phyloP scores from a whole-genome alignment of 53 echinoderm and acorn worm genomes.

The Crossaster papposus region DNA sequence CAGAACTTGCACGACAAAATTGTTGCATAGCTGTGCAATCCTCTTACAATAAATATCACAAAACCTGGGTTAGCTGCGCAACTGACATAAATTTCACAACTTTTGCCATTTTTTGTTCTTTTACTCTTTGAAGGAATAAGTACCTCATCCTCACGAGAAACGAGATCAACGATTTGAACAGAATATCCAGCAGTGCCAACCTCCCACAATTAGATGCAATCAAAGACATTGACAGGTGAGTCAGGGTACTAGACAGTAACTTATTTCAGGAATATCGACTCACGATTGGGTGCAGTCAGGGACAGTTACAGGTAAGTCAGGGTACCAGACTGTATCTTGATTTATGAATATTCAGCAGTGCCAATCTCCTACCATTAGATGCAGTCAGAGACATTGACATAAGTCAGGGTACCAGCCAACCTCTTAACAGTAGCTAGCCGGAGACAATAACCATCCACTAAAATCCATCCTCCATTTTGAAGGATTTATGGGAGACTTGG shows the following conservation, averaged over 20 bases:
- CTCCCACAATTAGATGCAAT: constrained; percentile 86
- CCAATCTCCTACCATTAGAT: constrained; percentile 77
- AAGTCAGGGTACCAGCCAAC: constrained; percentile 51
- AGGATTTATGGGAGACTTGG: too few species aligned
- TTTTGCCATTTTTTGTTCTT: background rate
- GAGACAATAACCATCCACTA: too few species aligned
- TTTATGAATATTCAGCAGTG: background rate
- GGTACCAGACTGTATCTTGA: constrained; percentile 2
- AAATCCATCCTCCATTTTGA: too few species aligned
- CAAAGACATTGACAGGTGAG: constrained; percentile 90
- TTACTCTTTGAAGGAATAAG: constrained; percentile 79
- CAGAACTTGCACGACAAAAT: too few species aligned
- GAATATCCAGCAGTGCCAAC: constrained; percentile 77
- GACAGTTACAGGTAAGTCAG: constrained; percentile 86
- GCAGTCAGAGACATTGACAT: constrained; percentile 92
- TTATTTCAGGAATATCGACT: background rate
- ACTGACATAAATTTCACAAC: background rate
- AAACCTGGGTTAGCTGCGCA: too few species aligned
- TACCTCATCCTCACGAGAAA: constrained; percentile 87
- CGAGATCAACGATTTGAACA: constrained; percentile 86
- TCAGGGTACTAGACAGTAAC: constrained; percentile 14
- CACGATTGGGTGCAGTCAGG: constrained; percentile 82
- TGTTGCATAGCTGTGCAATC: too few species aligned
- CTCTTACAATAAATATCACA: too few species aligned
- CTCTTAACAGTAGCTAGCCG: too few species aligned